Conservation (phyloP, 2,888 invertebrate species). For the Mesoligia furuncula region DNA sequence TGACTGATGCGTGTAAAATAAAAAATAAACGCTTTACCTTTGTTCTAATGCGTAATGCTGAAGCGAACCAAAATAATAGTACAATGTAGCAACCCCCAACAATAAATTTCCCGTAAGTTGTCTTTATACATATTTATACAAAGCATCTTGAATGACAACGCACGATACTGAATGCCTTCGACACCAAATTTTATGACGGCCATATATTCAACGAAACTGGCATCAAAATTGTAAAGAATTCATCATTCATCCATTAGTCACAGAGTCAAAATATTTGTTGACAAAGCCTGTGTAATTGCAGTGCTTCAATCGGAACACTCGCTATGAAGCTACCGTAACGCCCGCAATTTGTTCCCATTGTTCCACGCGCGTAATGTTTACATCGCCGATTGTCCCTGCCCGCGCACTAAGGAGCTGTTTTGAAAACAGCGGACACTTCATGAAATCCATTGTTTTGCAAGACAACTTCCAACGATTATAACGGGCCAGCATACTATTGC, state of each 20-base stretch:
- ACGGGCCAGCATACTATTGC: slow-evolving; percentile 64
- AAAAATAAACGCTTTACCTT: slow-evolving; percentile 41
- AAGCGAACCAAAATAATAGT: slow-evolving; percentile 71
- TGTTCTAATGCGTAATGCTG: slow-evolving; percentile 67
- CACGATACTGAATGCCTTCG: slow-evolving; percentile 83
- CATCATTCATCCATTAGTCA: slow-evolving; percentile 90
- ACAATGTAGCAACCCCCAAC: slow-evolving; percentile 77
- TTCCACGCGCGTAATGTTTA: slow-evolving; percentile 87
- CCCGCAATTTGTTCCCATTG: slow-evolving; percentile 89
- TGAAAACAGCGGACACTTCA: slow-evolving; percentile 85
- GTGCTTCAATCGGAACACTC: slow-evolving; percentile 88
- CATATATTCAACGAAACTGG: slow-evolving; percentile 87
- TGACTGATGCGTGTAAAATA: slow-evolving; percentile 45
- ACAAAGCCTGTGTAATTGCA: slow-evolving; percentile 88
- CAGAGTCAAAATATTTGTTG: slow-evolving; percentile 88
- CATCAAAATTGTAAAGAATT: slow-evolving; percentile 88
- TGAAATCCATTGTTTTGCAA: slow-evolving; percentile 81
- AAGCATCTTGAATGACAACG: slow-evolving; percentile 85
- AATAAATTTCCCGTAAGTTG: slow-evolving; percentile 84
- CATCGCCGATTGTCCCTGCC: slow-evolving; percentile 87
- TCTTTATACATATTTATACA: slow-evolving; percentile 79
- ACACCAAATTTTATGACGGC: slow-evolving; percentile 87
- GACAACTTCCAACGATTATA: slow-evolving; percentile 72
- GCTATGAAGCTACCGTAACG: slow-evolving; percentile 90
- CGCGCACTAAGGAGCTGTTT: slow-evolving; percentile 86